Evolutionary conservation across 2,797 vertebrate genomes (phyloP).

Genomic region (Hippocampus kuda): DNA sequence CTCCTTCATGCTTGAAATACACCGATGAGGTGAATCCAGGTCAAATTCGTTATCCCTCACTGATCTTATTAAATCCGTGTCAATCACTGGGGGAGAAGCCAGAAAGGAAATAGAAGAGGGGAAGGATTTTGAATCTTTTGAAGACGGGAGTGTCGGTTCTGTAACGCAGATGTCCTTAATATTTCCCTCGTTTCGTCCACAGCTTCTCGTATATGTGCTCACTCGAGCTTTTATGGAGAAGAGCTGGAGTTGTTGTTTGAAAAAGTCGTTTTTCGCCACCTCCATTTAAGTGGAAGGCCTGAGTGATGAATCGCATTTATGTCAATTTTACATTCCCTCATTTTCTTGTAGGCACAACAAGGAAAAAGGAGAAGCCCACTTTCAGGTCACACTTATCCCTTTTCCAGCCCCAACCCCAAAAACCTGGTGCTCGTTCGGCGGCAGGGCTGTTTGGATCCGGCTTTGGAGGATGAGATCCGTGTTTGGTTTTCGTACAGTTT

Average conservation of each 20-base stretch:
- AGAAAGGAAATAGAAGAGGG: conserved; percentile 11
- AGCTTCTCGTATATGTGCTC: conserved; percentile 11
- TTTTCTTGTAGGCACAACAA: no score
- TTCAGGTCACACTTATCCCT: no score
- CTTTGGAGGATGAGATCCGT: no score
- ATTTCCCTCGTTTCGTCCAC: conserved; percentile 18
- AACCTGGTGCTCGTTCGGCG: no score
- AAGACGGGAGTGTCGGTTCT: conserved; percentile 9
- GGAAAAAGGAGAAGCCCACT: no score
- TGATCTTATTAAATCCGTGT: conserved; percentile 32
- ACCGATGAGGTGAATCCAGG: conserved; percentile 30
- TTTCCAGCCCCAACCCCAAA: no score
- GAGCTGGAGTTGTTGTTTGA: conserved; percentile 40
- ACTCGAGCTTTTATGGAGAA: conserved; percentile 31
- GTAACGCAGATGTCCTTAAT: conserved; percentile 12
- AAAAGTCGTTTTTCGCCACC: conserved; percentile 37
- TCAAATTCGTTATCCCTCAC: conserved; percentile 32
- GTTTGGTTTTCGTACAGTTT: no score
- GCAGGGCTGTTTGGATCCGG: no score
- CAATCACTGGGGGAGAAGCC: conserved; percentile 17
- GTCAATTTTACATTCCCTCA: conserved; percentile 17
- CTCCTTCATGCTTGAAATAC: conserved; percentile 18
- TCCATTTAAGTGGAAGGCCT: conserved; percentile 28
- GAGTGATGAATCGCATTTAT: conserved; percentile 39
- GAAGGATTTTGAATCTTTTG: conserved; percentile 18